Percentiles rank a stretch among this genome's conserved stretches.
These are phyloP conservation scores for Dissostichus mawsoni DNA, from an alignment of 2,113 vertebrate species.

Conservation along the genomic window DNA sequence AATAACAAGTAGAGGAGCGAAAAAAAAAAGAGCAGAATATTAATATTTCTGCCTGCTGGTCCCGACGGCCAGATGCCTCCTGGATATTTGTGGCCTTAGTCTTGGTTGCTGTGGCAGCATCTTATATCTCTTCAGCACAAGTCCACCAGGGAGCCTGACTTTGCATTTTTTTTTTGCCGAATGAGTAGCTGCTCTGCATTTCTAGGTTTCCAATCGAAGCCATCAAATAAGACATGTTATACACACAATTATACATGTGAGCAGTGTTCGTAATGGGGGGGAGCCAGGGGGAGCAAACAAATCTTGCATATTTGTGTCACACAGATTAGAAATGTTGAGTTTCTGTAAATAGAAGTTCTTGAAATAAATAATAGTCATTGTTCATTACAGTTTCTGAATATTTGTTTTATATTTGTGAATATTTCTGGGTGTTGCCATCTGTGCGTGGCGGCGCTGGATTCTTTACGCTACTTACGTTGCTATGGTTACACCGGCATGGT, in stretches of 20 bases:
- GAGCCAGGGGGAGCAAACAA: too few relatives aligned
- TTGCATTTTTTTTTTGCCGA: constrained; percentile 13
- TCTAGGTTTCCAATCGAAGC: constrained; percentile 21
- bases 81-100: constrained; percentile 27
- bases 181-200: neutral
- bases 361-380: too few relatives aligned
- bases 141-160: constrained; percentile 29
- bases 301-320: too few relatives aligned
- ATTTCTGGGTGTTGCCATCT: too few relatives aligned
- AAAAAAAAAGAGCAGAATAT: constrained; percentile 10
- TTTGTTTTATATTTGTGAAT: too few relatives aligned
- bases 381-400: too few relatives aligned
- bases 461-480: too few relatives aligned
- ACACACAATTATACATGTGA: neutral
- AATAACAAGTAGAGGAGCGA: neutral
- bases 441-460: too few relatives aligned
- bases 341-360: too few relatives aligned
- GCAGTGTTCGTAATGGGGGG: neutral
- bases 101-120: constrained; percentile 22
- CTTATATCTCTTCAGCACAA: constrained; percentile 25
- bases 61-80: constrained; percentile 14
- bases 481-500: too few relatives aligned
- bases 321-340: too few relatives aligned
- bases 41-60: constrained; percentile 32
- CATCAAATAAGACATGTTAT: constrained; percentile 4